Conservation (phyloP, 1,140 invertebrate species). For the Galendromus occidentalis region DNA sequence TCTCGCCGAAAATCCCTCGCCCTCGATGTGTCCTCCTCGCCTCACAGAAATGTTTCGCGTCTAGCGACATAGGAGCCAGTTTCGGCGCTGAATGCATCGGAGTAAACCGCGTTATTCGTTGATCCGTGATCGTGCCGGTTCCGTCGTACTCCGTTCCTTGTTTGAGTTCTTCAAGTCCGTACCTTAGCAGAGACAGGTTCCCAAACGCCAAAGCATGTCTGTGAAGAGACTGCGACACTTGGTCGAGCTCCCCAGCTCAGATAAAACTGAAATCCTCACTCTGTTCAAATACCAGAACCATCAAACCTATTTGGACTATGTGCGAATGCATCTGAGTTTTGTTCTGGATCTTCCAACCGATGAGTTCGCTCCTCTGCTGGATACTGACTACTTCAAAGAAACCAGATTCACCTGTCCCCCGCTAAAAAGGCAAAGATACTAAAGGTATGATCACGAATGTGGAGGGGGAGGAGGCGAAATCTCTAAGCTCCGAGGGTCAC, state of each 20-base stretch:
- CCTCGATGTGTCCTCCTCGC: no score
- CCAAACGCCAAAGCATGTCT: background rate
- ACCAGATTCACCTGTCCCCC: slow-evolving; percentile 3
- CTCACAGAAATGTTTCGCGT: no score
- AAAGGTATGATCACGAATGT: background rate
- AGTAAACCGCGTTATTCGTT: no score
- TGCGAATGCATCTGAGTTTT: slow-evolving; percentile 10
- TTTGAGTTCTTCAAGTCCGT: no score
- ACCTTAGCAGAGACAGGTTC: background rate
- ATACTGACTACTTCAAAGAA: slow-evolving; percentile 10
- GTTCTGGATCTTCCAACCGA: background rate
- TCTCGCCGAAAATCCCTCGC: no score
- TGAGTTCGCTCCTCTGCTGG: slow-evolving; percentile 2
- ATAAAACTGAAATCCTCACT: background rate
- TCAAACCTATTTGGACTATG: background rate
- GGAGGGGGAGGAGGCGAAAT: no score
- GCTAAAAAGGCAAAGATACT: background rate
- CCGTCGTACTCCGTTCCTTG: no score
- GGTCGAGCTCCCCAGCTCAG: slow-evolving; percentile 9
- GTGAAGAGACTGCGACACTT: slow-evolving; percentile 6
- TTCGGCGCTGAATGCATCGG: no score
- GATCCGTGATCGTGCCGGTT: no score
- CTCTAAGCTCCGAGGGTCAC: no score
- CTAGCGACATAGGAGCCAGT: no score
- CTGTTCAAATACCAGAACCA: slow-evolving; percentile 9